phyloP scores from a whole-genome alignment of 2,888 invertebrate species.

The Argyresthia albistria region DNA sequence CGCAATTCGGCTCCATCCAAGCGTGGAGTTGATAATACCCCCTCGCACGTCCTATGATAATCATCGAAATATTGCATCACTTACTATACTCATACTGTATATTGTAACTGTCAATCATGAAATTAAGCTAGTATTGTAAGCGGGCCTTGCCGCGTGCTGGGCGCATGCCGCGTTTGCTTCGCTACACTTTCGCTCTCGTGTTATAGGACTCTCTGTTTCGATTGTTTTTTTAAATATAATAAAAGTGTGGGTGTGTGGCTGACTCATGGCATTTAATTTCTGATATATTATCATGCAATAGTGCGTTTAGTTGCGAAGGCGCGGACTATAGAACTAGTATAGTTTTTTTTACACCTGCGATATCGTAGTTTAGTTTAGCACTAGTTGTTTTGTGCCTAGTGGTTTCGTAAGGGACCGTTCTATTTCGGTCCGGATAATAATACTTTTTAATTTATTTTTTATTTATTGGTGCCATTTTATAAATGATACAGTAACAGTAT shows the following conservation, averaged over 20 bases:
- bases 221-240: slow-evolving; percentile 25
- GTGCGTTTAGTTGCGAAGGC: no score
- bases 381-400: no score
- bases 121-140: slow-evolving; percentile 65
- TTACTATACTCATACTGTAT: slow-evolving; percentile 73
- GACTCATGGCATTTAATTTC: neutral
- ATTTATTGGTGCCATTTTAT: no score
- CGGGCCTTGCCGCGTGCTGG: slow-evolving; percentile 41
- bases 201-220: slow-evolving; percentile 47
- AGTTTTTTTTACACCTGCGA: no score
- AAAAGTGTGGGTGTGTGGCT: neutral
- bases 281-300: neutral
- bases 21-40: slow-evolving; percentile 47
- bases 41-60: slow-evolving; percentile 41
- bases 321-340: no score
- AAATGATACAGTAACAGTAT: no score
- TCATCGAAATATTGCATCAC: slow-evolving; percentile 73
- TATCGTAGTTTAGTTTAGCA: no score
- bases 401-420: no score
- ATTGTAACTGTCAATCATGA: slow-evolving; percentile 74
- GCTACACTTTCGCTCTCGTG: slow-evolving; percentile 25
- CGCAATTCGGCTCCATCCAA: slow-evolving; percentile 26
- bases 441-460: no score
- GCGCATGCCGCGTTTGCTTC: slow-evolving; percentile 20
- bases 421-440: no score